phyloP scores from a whole-genome alignment of 1,140 invertebrate genomes.

The Microvelia longipes region DNA sequence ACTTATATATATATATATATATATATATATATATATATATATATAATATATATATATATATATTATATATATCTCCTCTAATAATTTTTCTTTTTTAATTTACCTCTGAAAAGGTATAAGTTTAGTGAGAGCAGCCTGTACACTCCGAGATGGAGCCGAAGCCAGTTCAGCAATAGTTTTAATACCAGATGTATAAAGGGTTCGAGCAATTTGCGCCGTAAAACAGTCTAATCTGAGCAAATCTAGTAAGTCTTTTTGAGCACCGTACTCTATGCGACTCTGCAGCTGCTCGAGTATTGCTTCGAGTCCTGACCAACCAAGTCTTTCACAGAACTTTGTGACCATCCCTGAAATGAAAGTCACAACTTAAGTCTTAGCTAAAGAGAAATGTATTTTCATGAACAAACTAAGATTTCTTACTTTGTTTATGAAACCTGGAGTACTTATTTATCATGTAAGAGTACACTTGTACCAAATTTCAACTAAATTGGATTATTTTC shows the following conservation, averaged over 20 bases:
- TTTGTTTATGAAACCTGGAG: too few species aligned
- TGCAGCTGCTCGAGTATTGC: conserved; percentile 84
- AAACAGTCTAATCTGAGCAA: conserved; percentile 70
- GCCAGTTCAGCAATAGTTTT: conserved; percentile 63
- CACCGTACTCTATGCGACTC: conserved; percentile 82
- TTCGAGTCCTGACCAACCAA: conserved; percentile 88
- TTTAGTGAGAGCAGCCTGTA: conserved; percentile 64
- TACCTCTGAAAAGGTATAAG: conserved; percentile 66
- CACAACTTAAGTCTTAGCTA: background rate
- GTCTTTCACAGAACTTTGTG: conserved; percentile 73
- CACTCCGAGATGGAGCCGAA: conserved; percentile 41
- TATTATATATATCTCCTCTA: too few species aligned
- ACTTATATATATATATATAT: too few species aligned
- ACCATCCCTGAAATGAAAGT: conserved; percentile 55
- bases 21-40: too few species aligned
- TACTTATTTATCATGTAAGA: too few species aligned
- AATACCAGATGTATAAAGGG: conserved; percentile 70
- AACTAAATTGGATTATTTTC: too few species aligned
- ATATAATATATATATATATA: too few species aligned
- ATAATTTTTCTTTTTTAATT: too few species aligned
- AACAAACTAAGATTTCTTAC: too few species aligned
- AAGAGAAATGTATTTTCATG: background rate
- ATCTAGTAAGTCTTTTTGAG: conserved; percentile 81
- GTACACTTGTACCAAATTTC: too few species aligned
- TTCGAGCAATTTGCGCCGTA: conserved; percentile 69